These are phyloP conservation scores for Lordiphosa clarofinis DNA, from an alignment of 1,140 invertebrate genomes.

Conservation along the genomic window DNA sequence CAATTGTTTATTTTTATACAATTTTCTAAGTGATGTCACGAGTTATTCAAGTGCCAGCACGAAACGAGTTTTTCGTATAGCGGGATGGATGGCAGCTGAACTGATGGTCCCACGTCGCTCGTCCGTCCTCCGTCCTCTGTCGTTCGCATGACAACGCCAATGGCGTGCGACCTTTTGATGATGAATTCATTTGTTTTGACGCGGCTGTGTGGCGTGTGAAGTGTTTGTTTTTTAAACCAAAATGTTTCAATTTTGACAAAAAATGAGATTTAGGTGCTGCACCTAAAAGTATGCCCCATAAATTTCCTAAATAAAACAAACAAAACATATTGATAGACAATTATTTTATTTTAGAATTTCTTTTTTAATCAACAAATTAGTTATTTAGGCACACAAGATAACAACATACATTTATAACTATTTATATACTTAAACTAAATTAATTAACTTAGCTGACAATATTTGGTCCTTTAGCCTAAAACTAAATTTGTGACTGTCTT, in stretches of 20 bases:
- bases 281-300: too few relatives aligned
- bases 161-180: conserved; percentile 56
- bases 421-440: conserved; percentile 14
- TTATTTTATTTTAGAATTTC: neutral
- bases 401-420: conserved; percentile 33
- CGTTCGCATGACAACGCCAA: conserved; percentile 38
- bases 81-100: neutral
- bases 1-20: conserved; percentile 69
- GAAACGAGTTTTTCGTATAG: conserved; percentile 41
- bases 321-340: too few relatives aligned
- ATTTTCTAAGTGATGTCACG: conserved; percentile 72
- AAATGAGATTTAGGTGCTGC: neutral
- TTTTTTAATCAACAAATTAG: neutral
- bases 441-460: conserved; percentile 47
- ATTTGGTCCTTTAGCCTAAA: conserved; percentile 66
- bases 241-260: too few relatives aligned
- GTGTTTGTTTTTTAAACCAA: neutral
- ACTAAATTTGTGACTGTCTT: conserved; percentile 19
- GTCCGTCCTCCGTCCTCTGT: conserved; percentile 21
- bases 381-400: conserved; percentile 11
- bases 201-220: conserved; percentile 30
- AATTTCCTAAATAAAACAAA: too few relatives aligned
- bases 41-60: conserved; percentile 31
- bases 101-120: conserved; percentile 11
- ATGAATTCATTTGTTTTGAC: conserved; percentile 59